Evolutionary conservation across 2,888 invertebrate species (phyloP).

Genomic region (Panopea generosa): DNA sequence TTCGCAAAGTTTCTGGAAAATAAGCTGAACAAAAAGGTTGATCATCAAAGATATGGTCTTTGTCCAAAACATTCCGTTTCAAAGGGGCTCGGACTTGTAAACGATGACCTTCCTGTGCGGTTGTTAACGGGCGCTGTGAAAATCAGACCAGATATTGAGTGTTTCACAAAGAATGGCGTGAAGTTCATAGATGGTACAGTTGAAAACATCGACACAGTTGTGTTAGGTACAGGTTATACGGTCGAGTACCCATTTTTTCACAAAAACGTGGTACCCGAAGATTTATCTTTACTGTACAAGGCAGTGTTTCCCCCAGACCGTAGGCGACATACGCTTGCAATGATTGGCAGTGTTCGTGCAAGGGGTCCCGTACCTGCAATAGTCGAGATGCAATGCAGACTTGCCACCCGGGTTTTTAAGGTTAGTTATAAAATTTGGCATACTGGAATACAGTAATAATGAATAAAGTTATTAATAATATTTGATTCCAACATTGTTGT

Average conservation of each 20-base stretch:
- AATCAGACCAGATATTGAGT: slow-evolving; percentile 79
- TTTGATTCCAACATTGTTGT: no score
- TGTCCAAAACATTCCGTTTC: slow-evolving; percentile 78
- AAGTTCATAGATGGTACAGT: slow-evolving; percentile 80
- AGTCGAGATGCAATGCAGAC: slow-evolving; percentile 86
- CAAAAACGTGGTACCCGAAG: slow-evolving; percentile 75
- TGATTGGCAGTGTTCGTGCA: slow-evolving; percentile 85
- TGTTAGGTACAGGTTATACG: slow-evolving; percentile 84
- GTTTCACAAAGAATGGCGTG: slow-evolving; percentile 75
- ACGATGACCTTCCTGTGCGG: slow-evolving; percentile 84
- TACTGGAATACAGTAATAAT: background rate
- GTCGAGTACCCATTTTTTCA: slow-evolving; percentile 85
- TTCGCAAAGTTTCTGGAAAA: slow-evolving; percentile 17
- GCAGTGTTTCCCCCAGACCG: slow-evolving; percentile 84
- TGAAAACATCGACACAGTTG: slow-evolving; percentile 81
- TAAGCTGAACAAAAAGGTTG: slow-evolving; percentile 77
- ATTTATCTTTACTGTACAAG: slow-evolving; percentile 83
- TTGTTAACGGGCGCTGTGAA: slow-evolving; percentile 83
- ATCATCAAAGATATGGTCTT: slow-evolving; percentile 84
- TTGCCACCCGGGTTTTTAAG: slow-evolving; percentile 84
- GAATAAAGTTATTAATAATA: background rate
- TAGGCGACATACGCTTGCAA: slow-evolving; percentile 83
- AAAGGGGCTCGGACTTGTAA: slow-evolving; percentile 80
- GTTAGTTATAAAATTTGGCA: slow-evolving; percentile 50
- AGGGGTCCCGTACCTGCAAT: slow-evolving; percentile 86